Conservation (phyloP, 1,140 invertebrate species). For the Ladona fulva region DNA sequence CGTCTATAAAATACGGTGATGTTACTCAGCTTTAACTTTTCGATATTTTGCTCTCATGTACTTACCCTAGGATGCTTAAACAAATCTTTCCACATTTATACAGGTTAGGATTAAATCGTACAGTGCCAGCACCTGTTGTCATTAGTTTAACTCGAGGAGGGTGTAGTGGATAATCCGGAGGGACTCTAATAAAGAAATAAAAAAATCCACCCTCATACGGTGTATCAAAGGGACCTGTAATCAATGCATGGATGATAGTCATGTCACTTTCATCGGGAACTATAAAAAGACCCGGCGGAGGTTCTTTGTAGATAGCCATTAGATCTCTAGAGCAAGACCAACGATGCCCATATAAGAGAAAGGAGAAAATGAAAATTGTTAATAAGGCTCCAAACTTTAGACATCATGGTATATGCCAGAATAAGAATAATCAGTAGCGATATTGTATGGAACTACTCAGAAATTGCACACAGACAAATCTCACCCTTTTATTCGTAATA, state of each 20-base stretch:
- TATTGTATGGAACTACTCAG: not conserved
- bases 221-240: slow-evolving; percentile 53
- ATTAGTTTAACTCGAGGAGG: slow-evolving; percentile 51
- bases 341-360: too few relatives aligned
- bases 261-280: slow-evolving; percentile 47
- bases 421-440: too few relatives aligned
- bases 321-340: slow-evolving; percentile 40
- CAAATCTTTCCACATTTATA: slow-evolving; percentile 56
- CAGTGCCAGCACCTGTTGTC: slow-evolving; percentile 49
- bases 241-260: slow-evolving; percentile 48
- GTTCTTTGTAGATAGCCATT: slow-evolving; percentile 45
- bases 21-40: not conserved
- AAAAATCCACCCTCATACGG: slow-evolving; percentile 59
- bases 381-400: too few relatives aligned
- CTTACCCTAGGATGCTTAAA: slow-evolving; percentile 51
- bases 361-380: too few relatives aligned
- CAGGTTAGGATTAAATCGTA: slow-evolving; percentile 54
- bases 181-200: slow-evolving; percentile 47
- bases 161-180: slow-evolving; percentile 44
- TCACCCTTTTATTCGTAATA: not conserved
- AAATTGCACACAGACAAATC: not conserved
- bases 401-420: too few relatives aligned
- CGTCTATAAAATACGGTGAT: not conserved
- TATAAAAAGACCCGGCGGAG: slow-evolving; percentile 47
- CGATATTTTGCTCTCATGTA: slow-evolving; percentile 2